Percentiles rank a stretch among this genome's conserved stretches.
These are phyloP conservation scores for Labroides dimidiatus DNA, from an alignment of 2,797 vertebrate species.

Conservation along the genomic window DNA sequence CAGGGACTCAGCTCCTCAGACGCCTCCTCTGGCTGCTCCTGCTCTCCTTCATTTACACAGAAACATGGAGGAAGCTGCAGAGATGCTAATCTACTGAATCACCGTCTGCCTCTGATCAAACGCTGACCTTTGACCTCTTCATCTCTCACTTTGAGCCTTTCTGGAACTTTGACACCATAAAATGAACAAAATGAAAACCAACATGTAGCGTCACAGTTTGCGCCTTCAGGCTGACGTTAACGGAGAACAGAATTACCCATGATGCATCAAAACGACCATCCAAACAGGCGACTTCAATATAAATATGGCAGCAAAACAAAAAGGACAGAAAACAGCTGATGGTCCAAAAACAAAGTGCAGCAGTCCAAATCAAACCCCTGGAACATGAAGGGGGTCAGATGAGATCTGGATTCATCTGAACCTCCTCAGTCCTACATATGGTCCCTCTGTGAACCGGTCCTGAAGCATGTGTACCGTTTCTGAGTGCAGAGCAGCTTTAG, in stretches of 20 bases:
- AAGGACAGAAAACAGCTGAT: slow-evolving; percentile 5
- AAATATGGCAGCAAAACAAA: slow-evolving; percentile 68
- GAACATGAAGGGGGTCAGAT: too few relatives aligned
- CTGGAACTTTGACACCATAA: slow-evolving; percentile 7
- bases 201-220: slow-evolving; percentile 2
- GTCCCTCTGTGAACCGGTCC: too few relatives aligned
- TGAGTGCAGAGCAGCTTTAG: too few relatives aligned
- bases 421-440: background rate
- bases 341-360: slow-evolving; percentile 32
- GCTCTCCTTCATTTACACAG: too few relatives aligned
- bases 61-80: too few relatives aligned
- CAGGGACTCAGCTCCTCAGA: too few relatives aligned
- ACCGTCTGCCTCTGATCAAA: too few relatives aligned
- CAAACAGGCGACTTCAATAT: slow-evolving; percentile 19
- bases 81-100: too few relatives aligned
- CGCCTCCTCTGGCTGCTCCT: too few relatives aligned
- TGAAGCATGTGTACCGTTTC: too few relatives aligned
- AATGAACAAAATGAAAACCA: background rate
- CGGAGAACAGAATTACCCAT: background rate
- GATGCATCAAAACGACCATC: background rate
- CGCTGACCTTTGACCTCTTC: too few relatives aligned
- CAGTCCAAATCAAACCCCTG: background rate
- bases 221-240: background rate
- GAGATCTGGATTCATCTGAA: background rate
- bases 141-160: too few relatives aligned